phyloP scores from a whole-genome alignment of 2,797 vertebrate genomes.

The Amblyopsis hoosieri region DNA sequence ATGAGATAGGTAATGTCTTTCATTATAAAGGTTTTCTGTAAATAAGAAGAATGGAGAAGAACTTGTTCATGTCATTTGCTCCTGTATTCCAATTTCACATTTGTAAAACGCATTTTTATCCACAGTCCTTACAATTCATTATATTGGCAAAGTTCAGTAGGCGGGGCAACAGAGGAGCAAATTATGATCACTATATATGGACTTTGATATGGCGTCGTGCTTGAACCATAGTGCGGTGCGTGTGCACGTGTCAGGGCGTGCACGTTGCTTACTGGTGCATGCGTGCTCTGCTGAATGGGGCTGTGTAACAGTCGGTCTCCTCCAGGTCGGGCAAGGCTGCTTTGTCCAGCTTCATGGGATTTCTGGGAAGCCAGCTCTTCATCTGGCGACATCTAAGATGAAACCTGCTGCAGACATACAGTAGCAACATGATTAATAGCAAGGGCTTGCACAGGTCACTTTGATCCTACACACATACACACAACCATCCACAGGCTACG shows the following conservation, averaged over 20 bases:
- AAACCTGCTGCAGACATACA: conserved; percentile 75
- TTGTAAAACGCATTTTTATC: conserved; percentile 21
- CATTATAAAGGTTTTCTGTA: conserved; percentile 26
- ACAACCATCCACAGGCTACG: too few species aligned
- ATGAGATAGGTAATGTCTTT: conserved; percentile 26
- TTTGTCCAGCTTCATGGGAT: conserved; percentile 99
- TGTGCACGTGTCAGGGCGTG: not conserved
- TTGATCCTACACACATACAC: conserved; percentile 9
- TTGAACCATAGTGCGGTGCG: not conserved
- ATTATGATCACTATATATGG: too few species aligned
- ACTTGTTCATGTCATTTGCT: conserved; percentile 35
- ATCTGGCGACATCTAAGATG: conserved; percentile 89
- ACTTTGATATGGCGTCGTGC: too few species aligned
- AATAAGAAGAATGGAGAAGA: conserved; percentile 5
- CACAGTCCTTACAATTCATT: too few species aligned
- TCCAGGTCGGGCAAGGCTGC: conserved; percentile 94
- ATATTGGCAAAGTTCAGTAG: too few species aligned
- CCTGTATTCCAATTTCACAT: conserved; percentile 38
- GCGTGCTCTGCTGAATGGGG: conserved; percentile 94
- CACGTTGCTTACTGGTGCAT: conserved; percentile 89
- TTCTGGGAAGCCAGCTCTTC: conserved; percentile 93
- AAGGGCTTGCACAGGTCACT: conserved; percentile 44
- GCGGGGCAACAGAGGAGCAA: too few species aligned
- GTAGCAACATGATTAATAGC: conserved; percentile 44
- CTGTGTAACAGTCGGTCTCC: conserved; percentile 95